Evolutionary conservation across 2,888 invertebrate genomes (phyloP).

Genomic region (Ischnura elegans): DNA sequence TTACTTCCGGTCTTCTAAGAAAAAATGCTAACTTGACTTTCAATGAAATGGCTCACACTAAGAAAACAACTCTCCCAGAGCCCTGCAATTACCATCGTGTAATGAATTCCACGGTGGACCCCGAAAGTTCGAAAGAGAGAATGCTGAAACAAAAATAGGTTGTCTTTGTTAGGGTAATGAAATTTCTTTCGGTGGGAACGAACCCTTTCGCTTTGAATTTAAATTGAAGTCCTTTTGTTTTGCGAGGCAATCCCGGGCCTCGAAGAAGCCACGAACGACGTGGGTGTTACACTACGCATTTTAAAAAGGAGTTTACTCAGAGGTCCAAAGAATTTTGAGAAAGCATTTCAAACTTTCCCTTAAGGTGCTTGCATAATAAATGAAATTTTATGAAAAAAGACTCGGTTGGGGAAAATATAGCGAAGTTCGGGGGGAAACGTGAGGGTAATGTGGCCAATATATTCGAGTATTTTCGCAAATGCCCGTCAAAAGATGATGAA

Average conservation of each 20-base stretch:
- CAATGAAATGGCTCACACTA: background rate
- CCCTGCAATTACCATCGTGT: background rate
- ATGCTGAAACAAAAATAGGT: background rate
- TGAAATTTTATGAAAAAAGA: background rate
- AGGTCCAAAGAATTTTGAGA: background rate
- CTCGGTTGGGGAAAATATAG: background rate
- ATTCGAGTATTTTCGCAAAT: too few species aligned
- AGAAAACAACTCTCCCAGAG: background rate
- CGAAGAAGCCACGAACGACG: background rate
- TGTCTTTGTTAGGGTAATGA: background rate
- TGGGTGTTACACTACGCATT: background rate
- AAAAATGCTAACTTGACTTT: background rate
- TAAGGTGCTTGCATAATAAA: background rate
- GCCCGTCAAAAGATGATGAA: too few species aligned
- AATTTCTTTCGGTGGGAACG: background rate
- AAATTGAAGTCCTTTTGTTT: conserved; percentile 21
- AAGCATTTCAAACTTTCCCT: background rate
- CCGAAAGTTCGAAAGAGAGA: background rate
- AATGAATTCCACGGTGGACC: background rate
- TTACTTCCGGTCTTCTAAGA: too few species aligned
- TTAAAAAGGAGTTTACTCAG: background rate
- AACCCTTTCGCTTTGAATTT: conserved; percentile 22
- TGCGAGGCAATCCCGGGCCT: background rate
- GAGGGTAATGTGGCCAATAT: too few species aligned
- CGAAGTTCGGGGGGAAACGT: too few species aligned